Conservation (phyloP, 2,113 vertebrate species). For the Talpa occidentalis region DNA sequence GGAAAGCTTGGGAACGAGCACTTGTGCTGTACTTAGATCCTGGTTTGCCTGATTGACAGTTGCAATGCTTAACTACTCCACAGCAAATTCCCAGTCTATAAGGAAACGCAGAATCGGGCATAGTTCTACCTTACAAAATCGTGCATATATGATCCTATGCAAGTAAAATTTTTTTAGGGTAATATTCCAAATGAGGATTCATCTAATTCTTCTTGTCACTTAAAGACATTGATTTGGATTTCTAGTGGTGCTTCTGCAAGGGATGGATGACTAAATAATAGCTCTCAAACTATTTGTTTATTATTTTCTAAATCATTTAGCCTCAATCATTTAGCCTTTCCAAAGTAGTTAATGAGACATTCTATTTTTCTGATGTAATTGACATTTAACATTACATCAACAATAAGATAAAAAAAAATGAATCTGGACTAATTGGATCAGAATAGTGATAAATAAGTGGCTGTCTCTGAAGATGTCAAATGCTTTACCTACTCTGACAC, state of each 20-base stretch:
- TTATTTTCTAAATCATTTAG: neutral
- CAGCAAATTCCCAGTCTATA: neutral
- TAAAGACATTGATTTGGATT: neutral
- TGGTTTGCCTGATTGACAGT: neutral
- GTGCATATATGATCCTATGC: neutral
- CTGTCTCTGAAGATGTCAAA: neutral
- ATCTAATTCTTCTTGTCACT: neutral
- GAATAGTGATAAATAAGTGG: neutral
- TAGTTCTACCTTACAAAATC: neutral
- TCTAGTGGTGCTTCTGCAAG: neutral
- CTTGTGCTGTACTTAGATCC: neutral
- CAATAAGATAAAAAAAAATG: neutral
- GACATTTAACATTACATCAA: slow-evolving; percentile 1
- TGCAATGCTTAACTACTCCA: neutral
- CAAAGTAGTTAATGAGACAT: slow-evolving; percentile 16
- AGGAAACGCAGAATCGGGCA: neutral
- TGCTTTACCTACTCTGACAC: neutral
- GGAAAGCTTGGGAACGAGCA: neutral
- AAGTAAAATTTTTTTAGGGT: neutral
- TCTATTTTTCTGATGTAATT: slow-evolving; percentile 24
- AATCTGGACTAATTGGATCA: neutral
- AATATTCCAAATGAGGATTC: too few species aligned
- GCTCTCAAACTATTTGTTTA: slow-evolving; percentile 8
- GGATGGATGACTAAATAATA: neutral
- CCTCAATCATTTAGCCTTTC: neutral